A percentile compares a stretch with the other conserved stretches of the same genome.
Conservation (phyloP, 2,888 invertebrate species). For the Hermodice carunculata region DNA sequence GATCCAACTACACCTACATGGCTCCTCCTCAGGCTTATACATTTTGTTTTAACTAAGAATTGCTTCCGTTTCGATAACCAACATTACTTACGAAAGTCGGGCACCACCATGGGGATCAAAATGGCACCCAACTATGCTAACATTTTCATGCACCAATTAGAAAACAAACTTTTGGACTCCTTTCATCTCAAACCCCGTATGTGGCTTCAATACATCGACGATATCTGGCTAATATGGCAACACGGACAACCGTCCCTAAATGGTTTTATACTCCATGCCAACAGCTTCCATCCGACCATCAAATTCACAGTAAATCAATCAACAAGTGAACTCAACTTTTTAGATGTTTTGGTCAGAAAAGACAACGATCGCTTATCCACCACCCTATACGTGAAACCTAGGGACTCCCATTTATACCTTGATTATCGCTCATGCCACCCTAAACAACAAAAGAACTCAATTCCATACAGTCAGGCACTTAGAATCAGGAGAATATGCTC, state of each 20-base stretch:
- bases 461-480: not conserved
- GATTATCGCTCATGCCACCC: not conserved
- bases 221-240: not conserved
- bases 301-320: not conserved
- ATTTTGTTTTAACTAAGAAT: not conserved
- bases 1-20: not conserved
- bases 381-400: not conserved
- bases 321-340: not conserved
- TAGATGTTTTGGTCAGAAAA: not conserved
- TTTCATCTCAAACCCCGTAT: not conserved
- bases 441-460: not conserved
- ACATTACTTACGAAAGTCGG: not conserved
- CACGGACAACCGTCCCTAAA: not conserved
- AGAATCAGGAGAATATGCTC: not conserved
- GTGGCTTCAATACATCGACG: not conserved
- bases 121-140: conserved; percentile 7
- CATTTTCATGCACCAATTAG: not conserved
- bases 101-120: not conserved
- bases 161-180: not conserved
- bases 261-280: not conserved
- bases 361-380: not conserved
- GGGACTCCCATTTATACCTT: not conserved
- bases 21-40: not conserved
- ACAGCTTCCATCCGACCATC: not conserved
- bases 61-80: not conserved